A percentile compares a stretch with the other conserved stretches of the same genome.
These are phyloP conservation scores for Drosophila bifasciata DNA, from an alignment of 1,140 invertebrate species.

Conservation along the genomic window DNA sequence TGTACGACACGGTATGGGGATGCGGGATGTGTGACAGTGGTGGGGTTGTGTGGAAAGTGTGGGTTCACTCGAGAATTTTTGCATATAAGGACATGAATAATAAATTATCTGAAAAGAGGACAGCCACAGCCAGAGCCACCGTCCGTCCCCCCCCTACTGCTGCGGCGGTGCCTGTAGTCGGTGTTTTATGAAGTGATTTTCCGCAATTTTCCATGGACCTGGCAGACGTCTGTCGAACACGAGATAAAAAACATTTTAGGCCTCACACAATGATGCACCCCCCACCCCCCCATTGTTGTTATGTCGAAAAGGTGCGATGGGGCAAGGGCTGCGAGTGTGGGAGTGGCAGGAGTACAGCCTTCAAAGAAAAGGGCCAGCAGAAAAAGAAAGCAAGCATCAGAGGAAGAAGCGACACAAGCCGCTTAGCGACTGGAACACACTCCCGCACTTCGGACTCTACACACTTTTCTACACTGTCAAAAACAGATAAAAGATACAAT, in stretches of 20 bases:
- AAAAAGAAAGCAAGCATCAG: slow-evolving; percentile 35
- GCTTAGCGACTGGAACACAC: slow-evolving; percentile 45
- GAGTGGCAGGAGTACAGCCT: neutral
- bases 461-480: neutral
- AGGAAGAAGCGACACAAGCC: slow-evolving; percentile 50
- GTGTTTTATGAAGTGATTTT: slow-evolving; percentile 76
- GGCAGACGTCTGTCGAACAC: slow-evolving; percentile 69
- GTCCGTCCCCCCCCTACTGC: neutral
- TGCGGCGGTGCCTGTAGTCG: slow-evolving; percentile 36
- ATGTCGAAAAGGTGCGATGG: slow-evolving; percentile 6
- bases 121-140: neutral
- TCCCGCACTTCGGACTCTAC: slow-evolving; percentile 35
- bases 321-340: neutral
- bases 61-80: slow-evolving; percentile 31
- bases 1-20: slow-evolving; percentile 10
- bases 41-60: neutral
- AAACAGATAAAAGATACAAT: too few relatives aligned
- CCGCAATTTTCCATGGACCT: slow-evolving; percentile 62
- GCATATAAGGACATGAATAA: slow-evolving; percentile 74
- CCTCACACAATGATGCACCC: slow-evolving; percentile 39
- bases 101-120: slow-evolving; percentile 66
- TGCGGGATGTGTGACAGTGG: neutral
- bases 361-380: slow-evolving; percentile 1
- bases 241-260: slow-evolving; percentile 71
- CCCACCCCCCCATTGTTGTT: slow-evolving; percentile 58